Percentiles rank a stretch among this genome's conserved stretches.
Evolutionary conservation across 2,113 vertebrate genomes (phyloP).

Genomic region (Nothoprocta perdicaria): DNA sequence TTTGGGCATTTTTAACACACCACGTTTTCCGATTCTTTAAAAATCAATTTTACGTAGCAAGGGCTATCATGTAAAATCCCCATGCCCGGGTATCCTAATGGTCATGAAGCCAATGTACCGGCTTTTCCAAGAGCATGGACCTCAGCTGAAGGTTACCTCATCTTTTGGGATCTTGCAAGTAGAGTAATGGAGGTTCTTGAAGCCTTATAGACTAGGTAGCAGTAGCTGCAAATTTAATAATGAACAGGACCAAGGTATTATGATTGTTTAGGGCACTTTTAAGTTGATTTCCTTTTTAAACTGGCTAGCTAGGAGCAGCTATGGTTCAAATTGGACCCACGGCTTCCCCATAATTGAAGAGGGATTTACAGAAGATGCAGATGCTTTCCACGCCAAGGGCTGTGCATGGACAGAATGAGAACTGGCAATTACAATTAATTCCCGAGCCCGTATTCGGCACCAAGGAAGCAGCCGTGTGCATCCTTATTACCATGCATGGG

Average conservation of each 20-base stretch:
- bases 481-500: not conserved
- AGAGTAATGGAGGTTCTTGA: not conserved
- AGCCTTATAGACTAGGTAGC: not conserved
- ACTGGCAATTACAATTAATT: conserved; percentile 4
- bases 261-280: conserved; percentile 23
- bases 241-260: not conserved
- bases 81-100: not conserved
- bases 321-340: conserved; percentile 15
- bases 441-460: not conserved
- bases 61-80: not conserved
- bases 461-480: not conserved
- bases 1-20: not conserved
- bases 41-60: not conserved
- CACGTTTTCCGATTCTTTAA: not conserved
- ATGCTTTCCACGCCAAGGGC: not conserved
- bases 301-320: not conserved
- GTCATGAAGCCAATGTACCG: fast-evolving
- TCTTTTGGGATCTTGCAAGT: not conserved
- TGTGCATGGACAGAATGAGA: not conserved
- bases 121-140: not conserved
- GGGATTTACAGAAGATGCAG: conserved; percentile 27
- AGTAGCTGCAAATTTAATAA: not conserved
- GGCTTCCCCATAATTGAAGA: conserved; percentile 17
- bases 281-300: conserved; percentile 42
- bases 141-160: not conserved